Evolutionary conservation across 2,888 invertebrate genomes (phyloP), one percentile per base, ranked within the genome.

Genomic region (Drosophila mimetica): DNA sequence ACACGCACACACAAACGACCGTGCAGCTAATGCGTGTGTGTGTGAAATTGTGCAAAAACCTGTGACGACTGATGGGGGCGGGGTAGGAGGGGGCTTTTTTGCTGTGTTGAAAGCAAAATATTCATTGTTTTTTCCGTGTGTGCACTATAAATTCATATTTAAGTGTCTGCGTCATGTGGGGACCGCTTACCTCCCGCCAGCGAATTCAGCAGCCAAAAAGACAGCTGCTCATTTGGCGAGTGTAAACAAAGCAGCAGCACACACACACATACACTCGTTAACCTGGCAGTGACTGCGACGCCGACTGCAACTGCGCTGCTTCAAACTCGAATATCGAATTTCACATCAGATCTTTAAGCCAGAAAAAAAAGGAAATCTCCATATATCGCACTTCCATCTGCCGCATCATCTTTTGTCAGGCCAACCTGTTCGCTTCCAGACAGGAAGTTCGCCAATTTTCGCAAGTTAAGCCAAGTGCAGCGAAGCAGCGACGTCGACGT

Each of bases 11-110:
- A 51, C 16, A 44, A 8, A 32, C 70, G 36, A 9, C 4, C 36
- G 34, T 69, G 39, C 58, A 59, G 53, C 53, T 41, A 39, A 50
- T 69, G 71, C 61, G 75, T 58, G 57, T 63, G 75, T 64, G 59
- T 60, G 76, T 50, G 78, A 78, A 73, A 76, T 87, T 82, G 86
- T 82, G 82, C 82, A 89, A 87, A 84, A 89, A 85, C 76, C 63
- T 84, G 88, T 87, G 85, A 87, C 87, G 88, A 82, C 72, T 74
- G 70, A 65, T n/a, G 55, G 50, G 58, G 50, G 67, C 46, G 73
- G n/a, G 37, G 36, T 39, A 22, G 52, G 47, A 47, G 42, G 65
- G 47, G 46, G 22, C 18, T 28, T 16, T 39, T 50, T 53, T n/a
- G 44, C 44, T 64, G 74, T 30, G 30, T 74, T 69, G 79, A 77